These are phyloP conservation scores for Pogonomyrmex barbatus DNA, from an alignment of 1,140 invertebrate species.

Conservation along the genomic window DNA sequence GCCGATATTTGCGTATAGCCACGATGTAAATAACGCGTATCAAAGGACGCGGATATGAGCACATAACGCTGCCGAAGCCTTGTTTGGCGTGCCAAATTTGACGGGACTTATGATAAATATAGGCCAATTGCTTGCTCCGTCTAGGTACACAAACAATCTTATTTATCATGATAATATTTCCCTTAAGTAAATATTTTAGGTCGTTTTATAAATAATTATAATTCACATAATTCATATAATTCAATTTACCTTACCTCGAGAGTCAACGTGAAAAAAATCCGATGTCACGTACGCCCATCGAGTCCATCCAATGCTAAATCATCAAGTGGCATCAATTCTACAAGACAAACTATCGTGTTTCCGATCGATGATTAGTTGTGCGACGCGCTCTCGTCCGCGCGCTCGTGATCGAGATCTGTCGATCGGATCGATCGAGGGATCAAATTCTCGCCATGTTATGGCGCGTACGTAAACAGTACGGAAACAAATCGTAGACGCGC, in stretches of 20 bases:
- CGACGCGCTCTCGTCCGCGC: not conserved
- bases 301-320: not conserved
- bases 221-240: not conserved
- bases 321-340: not conserved
- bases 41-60: constrained; percentile 57
- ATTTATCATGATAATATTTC: constrained; percentile 7
- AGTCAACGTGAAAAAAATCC: not conserved
- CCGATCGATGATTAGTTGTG: not conserved
- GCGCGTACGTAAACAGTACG: constrained; percentile 11
- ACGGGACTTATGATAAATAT: constrained; percentile 40
- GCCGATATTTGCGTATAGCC: constrained; percentile 54
- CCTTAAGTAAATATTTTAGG: constrained; percentile 1
- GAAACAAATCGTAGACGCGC: constrained; percentile 49
- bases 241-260: not conserved
- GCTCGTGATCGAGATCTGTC: not conserved
- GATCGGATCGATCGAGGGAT: constrained; percentile 16
- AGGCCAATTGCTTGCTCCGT: not conserved
- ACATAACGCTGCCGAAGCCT: constrained; percentile 32
- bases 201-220: constrained; percentile 11
- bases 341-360: constrained; percentile 32
- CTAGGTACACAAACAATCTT: not conserved
- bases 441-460: constrained; percentile 29
- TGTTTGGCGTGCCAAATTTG: constrained; percentile 42
- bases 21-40: constrained; percentile 58
- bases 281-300: not conserved